phyloP scores from a whole-genome alignment of 2,888 invertebrate genomes.

The Antheraea yamamai region DNA sequence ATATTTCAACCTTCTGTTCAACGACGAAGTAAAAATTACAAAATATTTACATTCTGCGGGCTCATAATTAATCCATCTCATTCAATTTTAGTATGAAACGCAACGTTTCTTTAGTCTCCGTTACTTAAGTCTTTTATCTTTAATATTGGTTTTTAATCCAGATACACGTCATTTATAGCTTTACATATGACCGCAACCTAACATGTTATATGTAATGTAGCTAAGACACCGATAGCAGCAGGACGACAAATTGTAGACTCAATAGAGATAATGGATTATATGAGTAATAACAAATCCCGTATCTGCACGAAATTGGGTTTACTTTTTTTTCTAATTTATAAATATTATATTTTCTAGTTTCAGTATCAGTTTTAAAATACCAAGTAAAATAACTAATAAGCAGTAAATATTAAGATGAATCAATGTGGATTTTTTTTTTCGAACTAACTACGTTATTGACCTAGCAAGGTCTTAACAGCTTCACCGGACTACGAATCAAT shows the following conservation, averaged over 20 bases:
- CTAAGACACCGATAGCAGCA: not conserved
- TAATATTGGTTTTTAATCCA: not conserved
- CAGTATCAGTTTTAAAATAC: not conserved
- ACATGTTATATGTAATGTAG: not conserved
- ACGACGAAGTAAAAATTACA: not conserved
- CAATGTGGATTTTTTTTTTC: no score
- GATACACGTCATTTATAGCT: not conserved
- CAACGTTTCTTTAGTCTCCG: not conserved
- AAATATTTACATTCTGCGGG: not conserved
- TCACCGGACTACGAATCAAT: no score
- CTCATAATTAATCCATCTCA: not conserved
- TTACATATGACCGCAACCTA: not conserved
- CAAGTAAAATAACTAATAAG: not conserved
- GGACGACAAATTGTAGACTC: not conserved
- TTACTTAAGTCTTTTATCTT: not conserved
- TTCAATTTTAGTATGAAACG: not conserved
- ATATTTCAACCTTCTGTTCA: not conserved
- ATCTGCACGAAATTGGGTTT: not conserved
- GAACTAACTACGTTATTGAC: no score
- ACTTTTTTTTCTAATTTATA: not conserved
- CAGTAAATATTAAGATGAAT: not conserved
- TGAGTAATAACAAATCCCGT: not conserved
- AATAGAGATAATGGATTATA: not conserved
- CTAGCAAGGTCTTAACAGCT: no score
- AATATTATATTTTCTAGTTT: not conserved